Evolutionary conservation across 2,113 vertebrate species (phyloP), one percentile per base, ranked within the genome.

Genomic region (Sorex fumeus): DNA sequence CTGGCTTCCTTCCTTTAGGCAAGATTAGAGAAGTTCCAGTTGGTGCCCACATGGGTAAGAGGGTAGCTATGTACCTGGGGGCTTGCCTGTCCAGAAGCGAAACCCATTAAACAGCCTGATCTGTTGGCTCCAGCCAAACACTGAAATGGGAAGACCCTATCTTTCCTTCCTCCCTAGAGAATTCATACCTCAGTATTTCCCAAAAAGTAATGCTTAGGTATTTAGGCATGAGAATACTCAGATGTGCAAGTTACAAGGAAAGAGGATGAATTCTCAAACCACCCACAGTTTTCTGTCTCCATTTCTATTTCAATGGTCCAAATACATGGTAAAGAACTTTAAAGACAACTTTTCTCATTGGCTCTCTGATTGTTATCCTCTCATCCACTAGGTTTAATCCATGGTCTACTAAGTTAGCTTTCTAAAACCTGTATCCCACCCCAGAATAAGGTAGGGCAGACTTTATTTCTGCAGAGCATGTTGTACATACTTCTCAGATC

Each of bases 371-470:
- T 34, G 16, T 27, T 60, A 21, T n/a, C 30, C 70, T 87, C 18
- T 13, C 43, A 60, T 28, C n/a, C 57, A 62, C 79, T 32, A 32
- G 25, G 21, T 27, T 18, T 10, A 71, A 34, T 25, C 47, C 25
- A 21, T 43, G 40, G 23, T 57, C 53, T 28, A 16, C 30, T 23
- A 27, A 62, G 64, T 27, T 4, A 34, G 28, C 13, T 40, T 36
- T 78, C 50, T 34, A 45, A 16, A 13, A 7, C 25, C 57, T 76
- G 30, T 27, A 40, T 4, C 15, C 45, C 18, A 12, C 40, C 21
- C 18, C 25, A 28, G 32, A 21, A 30, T 30, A 5, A 36, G 3
- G 45, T 0, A 6, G 19, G 0, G 15, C 18, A 6, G 16, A 6
- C 25, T 16, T 25, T 47, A 6, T 12, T 62, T 57, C 23, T 71